Base-by-base conservation (phyloP, 2,888 invertebrate genomes). In the Mythimna impura region DNA sequence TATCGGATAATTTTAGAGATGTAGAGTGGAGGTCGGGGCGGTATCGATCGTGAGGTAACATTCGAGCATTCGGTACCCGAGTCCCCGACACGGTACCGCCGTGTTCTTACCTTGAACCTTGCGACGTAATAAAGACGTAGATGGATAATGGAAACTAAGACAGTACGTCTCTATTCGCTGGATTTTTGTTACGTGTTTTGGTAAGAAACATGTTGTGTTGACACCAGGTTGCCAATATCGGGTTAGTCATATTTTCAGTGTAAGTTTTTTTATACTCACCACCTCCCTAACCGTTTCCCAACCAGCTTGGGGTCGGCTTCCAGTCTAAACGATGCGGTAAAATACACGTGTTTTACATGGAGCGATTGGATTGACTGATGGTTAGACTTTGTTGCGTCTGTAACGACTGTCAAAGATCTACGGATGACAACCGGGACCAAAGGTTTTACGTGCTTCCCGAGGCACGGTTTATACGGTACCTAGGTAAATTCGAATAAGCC, bases 1-100 rank as follows among this genome's bases (percentile, higher is more conserved):
- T 87, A 83, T 85, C 83, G 88, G 89, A 88, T 91, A 91, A 90
- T 88, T 91, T 91, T 89, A 91, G 90, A 89, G 89, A 85, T 82
- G 87, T 77, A 81, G 78, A 80, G 85, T 73, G 83, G 81, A 80
- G 81, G 81, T 84, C 77, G 85, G 86, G 79, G 77, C 73, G 71
- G 70, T 90, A 91, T 91, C 89, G 91, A 91, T 91, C 91, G 80
- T 55, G 80, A 83, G 81, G 81, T 79, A 76, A 73, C 76, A 73
- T 76, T 75, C 76, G 80, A 75, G 74, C 77, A 61, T 61, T 61
- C 40, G 22, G 61, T 40, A 61, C 76, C 79, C 80, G 76, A 83
- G 70, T 74, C 76, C 36, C 79, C 86, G 81, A 83, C 80, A 78
- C 74, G 75, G 81, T 86, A 80, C 80, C 82, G 74, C 62, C 76